Evolutionary conservation across 2,113 vertebrate species (phyloP), one percentile per base, ranked within the genome.

Genomic region (Microtus oregoni): DNA sequence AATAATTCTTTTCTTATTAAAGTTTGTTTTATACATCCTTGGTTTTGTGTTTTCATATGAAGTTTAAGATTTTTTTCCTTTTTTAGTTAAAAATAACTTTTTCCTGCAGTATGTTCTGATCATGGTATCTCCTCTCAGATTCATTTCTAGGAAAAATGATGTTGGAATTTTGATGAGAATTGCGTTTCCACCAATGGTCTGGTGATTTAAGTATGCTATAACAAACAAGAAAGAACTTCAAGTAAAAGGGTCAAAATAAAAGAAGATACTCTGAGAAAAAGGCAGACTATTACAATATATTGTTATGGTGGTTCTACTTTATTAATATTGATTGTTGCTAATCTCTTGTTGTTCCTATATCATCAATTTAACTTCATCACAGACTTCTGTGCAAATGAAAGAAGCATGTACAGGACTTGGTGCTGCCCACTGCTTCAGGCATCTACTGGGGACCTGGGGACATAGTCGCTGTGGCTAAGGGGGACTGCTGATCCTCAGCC

Each of bases 211-310:
- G 17, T 76, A 14, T 76, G 30, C 55, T 32, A 12, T 65, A 50
- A 58, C 35, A 58, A 55, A 17, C 78, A 12, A 52, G 58, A 58
- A 63, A 47, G 79, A 30, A 14, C 68, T 58, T 41, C 68, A 92
- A n/a, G 52, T 75, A 58, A 50, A 32, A 86, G 47, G 32, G 8
- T 19, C 12, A 67, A 86, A 44, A 30, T 41, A 63, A 1, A 65
- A 41, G 38, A 28, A 65, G n/a, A 13, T 83, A 38, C 55, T 61
- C 9, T 44, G 52, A 75, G 76, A 44, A 14, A 41, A 41, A 35
- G 24, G 1, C 28, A 9, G 0, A 17, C 1, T 4, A 20, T 73
- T n/a, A 35, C 15, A n/a, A 22, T 17, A 7, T 17, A 75, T 28
- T 12, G 1, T 9, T n/a, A 30, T 6, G 7, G 20, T 32, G 17